Percentiles rank a stretch among this genome's conserved stretches.
Conservation (phyloP, 2,113 vertebrate genomes). For the Nothoprocta perdicaria region DNA sequence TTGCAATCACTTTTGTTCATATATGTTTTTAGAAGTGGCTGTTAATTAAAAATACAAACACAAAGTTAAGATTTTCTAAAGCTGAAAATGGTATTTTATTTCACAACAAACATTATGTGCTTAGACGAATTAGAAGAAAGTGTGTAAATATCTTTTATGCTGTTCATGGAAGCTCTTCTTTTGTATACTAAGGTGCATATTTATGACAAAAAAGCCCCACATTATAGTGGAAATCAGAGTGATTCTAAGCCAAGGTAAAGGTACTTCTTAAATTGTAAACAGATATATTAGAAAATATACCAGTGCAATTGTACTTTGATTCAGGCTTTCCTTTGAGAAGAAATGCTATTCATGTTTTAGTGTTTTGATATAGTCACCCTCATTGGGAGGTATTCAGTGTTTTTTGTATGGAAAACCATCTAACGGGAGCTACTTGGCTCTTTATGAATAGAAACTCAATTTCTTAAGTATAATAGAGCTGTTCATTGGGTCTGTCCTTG, state of each 20-base stretch:
- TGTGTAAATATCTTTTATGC: neutral
- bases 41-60: neutral
- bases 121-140: neutral
- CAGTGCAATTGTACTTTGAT: slow-evolving; percentile 72
- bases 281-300: slow-evolving; percentile 70
- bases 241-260: slow-evolving; percentile 81
- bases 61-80: neutral
- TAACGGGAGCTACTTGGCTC: slow-evolving; percentile 65
- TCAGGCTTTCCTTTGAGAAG: slow-evolving; percentile 76
- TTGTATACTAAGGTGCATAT: slow-evolving; percentile 4
- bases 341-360: slow-evolving; percentile 78
- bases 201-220: slow-evolving; percentile 61
- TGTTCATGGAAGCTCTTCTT: neutral
- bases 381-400: slow-evolving; percentile 73
- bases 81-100: neutral
- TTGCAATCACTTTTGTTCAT: neutral
- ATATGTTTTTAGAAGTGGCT: neutral
- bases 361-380: slow-evolving; percentile 75
- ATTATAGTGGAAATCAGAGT: slow-evolving; percentile 52
- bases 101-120: neutral
- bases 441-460: slow-evolving; percentile 74
- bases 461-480: slow-evolving; percentile 71
- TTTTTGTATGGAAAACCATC: slow-evolving; percentile 70
- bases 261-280: slow-evolving; percentile 70
- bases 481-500: slow-evolving; percentile 75